Conservation (phyloP, 2,888 invertebrate genomes). For the Deilephila elpenor region DNA sequence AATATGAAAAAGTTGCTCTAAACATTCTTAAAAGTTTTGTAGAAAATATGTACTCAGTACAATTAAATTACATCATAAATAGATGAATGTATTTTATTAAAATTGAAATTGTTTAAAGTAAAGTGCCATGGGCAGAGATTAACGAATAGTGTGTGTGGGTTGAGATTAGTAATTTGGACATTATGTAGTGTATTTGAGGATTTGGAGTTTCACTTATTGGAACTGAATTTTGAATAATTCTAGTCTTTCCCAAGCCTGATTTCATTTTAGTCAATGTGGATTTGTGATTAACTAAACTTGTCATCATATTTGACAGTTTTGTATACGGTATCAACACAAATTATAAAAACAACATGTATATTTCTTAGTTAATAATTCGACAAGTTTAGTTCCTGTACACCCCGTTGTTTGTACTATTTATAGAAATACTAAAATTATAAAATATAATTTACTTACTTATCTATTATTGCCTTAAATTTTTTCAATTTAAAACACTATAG, state of each 20-base stretch:
- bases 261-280: too few relatives aligned
- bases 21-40: not conserved
- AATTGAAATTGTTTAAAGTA: not conserved
- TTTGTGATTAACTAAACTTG: too few relatives aligned
- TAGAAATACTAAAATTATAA: too few relatives aligned
- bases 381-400: too few relatives aligned
- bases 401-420: too few relatives aligned
- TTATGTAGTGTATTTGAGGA: not conserved
- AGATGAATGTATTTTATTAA: not conserved
- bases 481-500: not conserved
- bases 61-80: constrained; percentile 5
- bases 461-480: too few relatives aligned
- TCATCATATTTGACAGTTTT: too few relatives aligned
- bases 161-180: not conserved
- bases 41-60: not conserved
- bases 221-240: not conserved
- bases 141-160: not conserved
- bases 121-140: constrained; percentile 25
- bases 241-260: not conserved
- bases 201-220: not conserved
- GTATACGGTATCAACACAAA: too few relatives aligned
- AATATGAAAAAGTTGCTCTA: not conserved
- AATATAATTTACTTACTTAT: too few relatives aligned
- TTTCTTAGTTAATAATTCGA: too few relatives aligned
- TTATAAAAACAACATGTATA: too few relatives aligned